Evolutionary conservation across 2,797 vertebrate genomes (phyloP).

Genomic region (Pogoniulus pusillus): DNA sequence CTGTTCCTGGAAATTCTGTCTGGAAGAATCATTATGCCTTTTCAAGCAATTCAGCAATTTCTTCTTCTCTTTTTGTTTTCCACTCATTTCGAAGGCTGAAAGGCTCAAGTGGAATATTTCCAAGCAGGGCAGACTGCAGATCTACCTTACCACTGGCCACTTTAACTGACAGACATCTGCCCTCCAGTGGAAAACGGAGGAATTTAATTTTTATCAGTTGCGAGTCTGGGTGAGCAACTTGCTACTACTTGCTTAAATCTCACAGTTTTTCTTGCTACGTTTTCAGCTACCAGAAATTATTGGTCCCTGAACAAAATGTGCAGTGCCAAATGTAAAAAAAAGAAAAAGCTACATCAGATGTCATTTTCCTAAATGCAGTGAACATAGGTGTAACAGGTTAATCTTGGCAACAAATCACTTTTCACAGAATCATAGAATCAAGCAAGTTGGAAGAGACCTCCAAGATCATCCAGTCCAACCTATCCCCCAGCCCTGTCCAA

Average conservation of each 20-base stretch:
- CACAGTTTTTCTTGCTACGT: not conserved
- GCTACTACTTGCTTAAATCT: not conserved
- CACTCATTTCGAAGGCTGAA: not conserved
- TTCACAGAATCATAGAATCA: too few relatives aligned
- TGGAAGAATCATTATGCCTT: not conserved
- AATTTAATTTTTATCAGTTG: not conserved
- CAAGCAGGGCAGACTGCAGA: not conserved
- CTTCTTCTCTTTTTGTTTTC: not conserved
- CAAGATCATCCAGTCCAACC: too few relatives aligned
- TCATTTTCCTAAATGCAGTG: not conserved
- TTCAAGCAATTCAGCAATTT: not conserved
- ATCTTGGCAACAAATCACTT: not conserved
- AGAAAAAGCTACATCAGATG: not conserved
- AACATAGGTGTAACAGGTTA: not conserved
- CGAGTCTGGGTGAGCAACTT: not conserved
- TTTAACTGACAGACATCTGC: conserved; percentile 19
- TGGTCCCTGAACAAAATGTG: not conserved
- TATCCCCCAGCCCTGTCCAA: too few relatives aligned
- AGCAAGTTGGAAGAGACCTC: too few relatives aligned
- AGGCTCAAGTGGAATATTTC: not conserved
- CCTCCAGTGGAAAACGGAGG: conserved; percentile 63
- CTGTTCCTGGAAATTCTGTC: not conserved
- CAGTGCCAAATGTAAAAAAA: not conserved
- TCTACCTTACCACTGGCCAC: not conserved
- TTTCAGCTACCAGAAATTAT: not conserved